Evolutionary conservation across 2,888 invertebrate species (phyloP), one percentile per base, ranked within the genome.

Genomic region (Eucriotettix oculatus): DNA sequence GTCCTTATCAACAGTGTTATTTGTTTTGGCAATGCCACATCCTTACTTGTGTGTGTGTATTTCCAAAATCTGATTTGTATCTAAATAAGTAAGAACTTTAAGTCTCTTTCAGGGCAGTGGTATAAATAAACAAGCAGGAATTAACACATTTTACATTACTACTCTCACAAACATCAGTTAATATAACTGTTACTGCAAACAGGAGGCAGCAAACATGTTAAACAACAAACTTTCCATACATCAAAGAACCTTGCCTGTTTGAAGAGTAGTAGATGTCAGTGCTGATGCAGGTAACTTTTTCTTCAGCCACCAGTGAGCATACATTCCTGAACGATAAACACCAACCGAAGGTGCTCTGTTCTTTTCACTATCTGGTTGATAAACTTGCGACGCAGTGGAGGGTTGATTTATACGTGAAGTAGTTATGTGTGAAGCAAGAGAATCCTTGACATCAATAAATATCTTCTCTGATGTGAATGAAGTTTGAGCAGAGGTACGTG

Each of bases 251-350:
- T 75, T 75, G 75, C 75, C 75, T 75, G 75, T 62, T 71, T 71
- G 61, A 76, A 77, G 74, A 78, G 77, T 69, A 72, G 72, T 59
- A 52, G 60, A 58, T 57, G 55, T 48, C 16, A 64, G 54, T 43
- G 65, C 64, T 12, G 61, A 64, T 66, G 78, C 80, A 65, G 87
- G 87, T 71, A 89, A 79, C 71, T 86, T 85, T 71, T 87, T 88
- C 79, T 91, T 91, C 78, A 90, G 84, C 90, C 90, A 91, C 91
- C 91, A 91, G 77, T 91, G 91, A 65, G 90, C 90, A 74, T 91
- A 91, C 74, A 91, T 78, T 69, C 89, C 90, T 56, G 90, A 89
- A 62, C 85, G 86, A 74, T 85, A 91, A 70, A 85, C 77, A 73
- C 79, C 73, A 66, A 58, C 67, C 41, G 60, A 58, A n/a, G 56